These are phyloP conservation scores for Nycticorax nycticorax DNA, from an alignment of 2,113 vertebrate genomes.

Conservation along the genomic window DNA sequence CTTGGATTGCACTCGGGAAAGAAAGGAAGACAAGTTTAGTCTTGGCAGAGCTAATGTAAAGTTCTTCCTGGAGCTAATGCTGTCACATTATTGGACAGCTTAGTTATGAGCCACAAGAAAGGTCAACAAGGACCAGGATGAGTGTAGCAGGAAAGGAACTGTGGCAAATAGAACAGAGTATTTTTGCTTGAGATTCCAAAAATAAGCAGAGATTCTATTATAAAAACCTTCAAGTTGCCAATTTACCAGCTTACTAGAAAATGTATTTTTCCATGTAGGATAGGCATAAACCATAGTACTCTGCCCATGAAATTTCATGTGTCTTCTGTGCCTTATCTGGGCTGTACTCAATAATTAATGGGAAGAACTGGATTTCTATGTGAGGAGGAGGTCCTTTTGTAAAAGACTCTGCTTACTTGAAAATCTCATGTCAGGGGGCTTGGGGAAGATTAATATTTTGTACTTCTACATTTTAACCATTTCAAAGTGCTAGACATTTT, in stretches of 20 bases:
- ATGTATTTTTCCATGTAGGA: neutral
- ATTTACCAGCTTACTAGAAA: neutral
- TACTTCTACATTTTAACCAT: neutral
- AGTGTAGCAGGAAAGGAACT: neutral
- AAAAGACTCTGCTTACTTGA: neutral
- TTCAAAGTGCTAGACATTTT: neutral
- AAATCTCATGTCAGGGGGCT: neutral
- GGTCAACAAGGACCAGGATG: neutral
- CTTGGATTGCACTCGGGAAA: neutral
- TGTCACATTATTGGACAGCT: neutral
- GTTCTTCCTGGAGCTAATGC: neutral
- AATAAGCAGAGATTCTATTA: neutral
- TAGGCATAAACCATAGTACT: neutral
- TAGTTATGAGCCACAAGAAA: neutral
- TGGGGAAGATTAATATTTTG: neutral
- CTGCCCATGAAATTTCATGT: neutral
- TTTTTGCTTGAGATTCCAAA: neutral
- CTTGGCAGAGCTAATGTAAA: neutral
- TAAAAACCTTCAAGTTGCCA: neutral
- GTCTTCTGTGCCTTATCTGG: neutral
- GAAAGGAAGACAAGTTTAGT: neutral
- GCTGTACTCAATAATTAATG: neutral
- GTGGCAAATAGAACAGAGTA: neutral
- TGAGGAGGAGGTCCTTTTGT: neutral
- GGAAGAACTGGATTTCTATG: neutral